Evolutionary conservation across 1,140 invertebrate genomes (phyloP).

Genomic region (Pachypeltis micranthus): DNA sequence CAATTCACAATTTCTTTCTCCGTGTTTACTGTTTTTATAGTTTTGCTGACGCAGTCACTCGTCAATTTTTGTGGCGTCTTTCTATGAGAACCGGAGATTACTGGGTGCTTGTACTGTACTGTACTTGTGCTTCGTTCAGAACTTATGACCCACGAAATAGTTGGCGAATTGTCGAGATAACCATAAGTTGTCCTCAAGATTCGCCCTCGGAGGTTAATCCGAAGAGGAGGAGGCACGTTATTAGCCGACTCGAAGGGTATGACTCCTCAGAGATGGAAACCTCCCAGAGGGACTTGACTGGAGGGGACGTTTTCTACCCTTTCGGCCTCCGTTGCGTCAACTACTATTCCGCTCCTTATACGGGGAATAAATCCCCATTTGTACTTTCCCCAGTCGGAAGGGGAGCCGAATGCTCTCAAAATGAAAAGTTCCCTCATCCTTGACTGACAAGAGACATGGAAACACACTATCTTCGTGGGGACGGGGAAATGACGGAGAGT

Average conservation of each 20-base stretch:
- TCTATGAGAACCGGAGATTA: not conserved
- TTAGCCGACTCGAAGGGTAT: conserved; percentile 10
- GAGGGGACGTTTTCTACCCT: not conserved
- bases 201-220: not conserved
- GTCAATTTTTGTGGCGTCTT: not conserved
- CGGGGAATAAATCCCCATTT: conserved; percentile 15
- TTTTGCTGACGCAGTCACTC: not conserved
- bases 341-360: not conserved
- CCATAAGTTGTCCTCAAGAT: not conserved
- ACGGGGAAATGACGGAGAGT: no score
- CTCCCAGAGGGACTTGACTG: not conserved
- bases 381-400: not conserved
- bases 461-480: conserved; percentile 12
- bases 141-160: not conserved
- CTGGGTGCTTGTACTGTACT: no score
- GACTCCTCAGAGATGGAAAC: not conserved
- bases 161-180: not conserved
- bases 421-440: conserved; percentile 14
- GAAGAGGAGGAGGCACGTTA: conserved; percentile 1
- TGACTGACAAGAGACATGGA: conserved; percentile 14
- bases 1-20: no score
- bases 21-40: no score
- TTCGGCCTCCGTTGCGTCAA: no score
- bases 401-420: not conserved
- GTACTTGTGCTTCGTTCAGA: no score